Evolutionary conservation across 2,797 vertebrate genomes (phyloP), one percentile per base, ranked within the genome.

Genomic region (Aselliscus stoliczkanus): DNA sequence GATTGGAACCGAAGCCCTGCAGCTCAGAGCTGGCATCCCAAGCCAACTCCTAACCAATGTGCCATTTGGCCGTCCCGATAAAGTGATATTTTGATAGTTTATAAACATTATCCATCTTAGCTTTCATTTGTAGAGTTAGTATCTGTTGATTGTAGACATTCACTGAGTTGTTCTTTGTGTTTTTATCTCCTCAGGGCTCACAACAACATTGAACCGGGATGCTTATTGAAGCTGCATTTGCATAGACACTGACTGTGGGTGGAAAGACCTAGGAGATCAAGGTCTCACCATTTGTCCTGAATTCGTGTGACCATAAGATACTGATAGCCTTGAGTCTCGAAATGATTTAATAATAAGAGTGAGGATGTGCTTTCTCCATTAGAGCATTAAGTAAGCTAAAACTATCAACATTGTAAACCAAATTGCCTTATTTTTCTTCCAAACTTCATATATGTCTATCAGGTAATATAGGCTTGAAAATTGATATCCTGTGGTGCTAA

Each of bases 391-490:
- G 98, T 98, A 98, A 98, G 98, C 98, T 98, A 98, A 98, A 98
- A 98, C 98, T 99, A 98, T 98, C 98, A 98, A 98, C 98, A 98
- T 98, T 98, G 98, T 98, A 98, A 99, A 99, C 98, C 98, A 99
- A 99, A 99, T 99, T 98, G 98, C 99, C 99, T 99, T 99, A 99
- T 97, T 98, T 98, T 98, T 99, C 98, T 99, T 99, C 99, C 98
- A 98, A 98, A 99, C 98, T 99, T 98, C 98, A 97, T 98, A 94
- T 98, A 98, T 98, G 95, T 98, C 97, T 98, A 98, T 99, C 99
- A 98, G 99, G 99, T 99, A 98, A 99, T 98, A 98, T 98, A 99
- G 98, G 99, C 99, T 99, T 99, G 99, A 99, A 99, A 98, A 99
- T 98, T 98, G 98, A 99, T 98, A 99, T 98, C 99, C 98, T 99